Percentiles rank a stretch among this genome's conserved stretches.
Conservation (phyloP, 2,888 invertebrate genomes). For the Teleiodes luculella region DNA sequence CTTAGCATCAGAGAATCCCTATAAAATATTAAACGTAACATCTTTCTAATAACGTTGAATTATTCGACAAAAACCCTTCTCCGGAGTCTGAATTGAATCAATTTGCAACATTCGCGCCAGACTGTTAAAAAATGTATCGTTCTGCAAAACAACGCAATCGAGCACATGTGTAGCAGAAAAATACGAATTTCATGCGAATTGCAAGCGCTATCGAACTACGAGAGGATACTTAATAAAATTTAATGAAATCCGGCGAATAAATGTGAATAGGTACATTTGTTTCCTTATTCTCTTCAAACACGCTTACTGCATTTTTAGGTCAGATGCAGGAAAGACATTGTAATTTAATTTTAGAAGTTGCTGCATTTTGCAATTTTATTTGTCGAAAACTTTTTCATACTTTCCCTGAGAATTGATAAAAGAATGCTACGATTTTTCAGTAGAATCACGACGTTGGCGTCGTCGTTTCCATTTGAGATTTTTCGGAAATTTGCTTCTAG, state of each 20-base stretch:
- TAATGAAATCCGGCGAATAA: conserved; percentile 33
- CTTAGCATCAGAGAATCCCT: not conserved
- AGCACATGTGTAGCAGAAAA: conserved; percentile 34
- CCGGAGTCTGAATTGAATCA: conserved; percentile 33
- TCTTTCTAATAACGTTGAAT: conserved; percentile 19
- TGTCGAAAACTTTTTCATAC: not conserved
- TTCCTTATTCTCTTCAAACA: not conserved
- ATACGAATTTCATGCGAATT: conserved; percentile 40
- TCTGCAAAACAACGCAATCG: conserved; percentile 40
- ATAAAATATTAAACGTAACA: not conserved
- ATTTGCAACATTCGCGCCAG: conserved; percentile 30
- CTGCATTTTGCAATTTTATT: not conserved
- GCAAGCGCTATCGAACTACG: conserved; percentile 37
- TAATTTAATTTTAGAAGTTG: not conserved
- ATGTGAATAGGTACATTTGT: conserved; percentile 7
- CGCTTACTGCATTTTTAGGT: not conserved
- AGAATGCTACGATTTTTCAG: not conserved
- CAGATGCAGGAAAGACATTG: conserved; percentile 13
- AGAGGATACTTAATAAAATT: conserved; percentile 29
- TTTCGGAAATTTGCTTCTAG: not conserved
- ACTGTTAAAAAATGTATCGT: conserved; percentile 44
- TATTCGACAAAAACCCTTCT: conserved; percentile 13
- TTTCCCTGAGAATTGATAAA: not conserved
- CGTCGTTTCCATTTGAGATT: not conserved
- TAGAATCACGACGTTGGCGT: not conserved